Evolutionary conservation across 1,140 invertebrate species (phyloP), one percentile per base, ranked within the genome.

Genomic region (Pteromalus puparum): DNA sequence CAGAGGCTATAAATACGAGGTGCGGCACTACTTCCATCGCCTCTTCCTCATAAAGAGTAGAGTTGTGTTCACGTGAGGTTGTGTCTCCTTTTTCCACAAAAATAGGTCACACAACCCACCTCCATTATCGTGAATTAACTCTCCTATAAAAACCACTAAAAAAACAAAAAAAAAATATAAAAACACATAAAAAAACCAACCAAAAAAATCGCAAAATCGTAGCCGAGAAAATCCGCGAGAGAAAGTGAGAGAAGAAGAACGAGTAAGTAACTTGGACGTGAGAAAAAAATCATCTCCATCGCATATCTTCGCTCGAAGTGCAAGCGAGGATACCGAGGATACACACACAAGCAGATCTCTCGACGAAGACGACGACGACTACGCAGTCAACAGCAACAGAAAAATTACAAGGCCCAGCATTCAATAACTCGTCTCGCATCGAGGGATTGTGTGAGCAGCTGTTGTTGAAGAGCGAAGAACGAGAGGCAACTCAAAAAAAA

Each of bases 21-120:
- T n/a, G 24, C 74, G 81, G 88, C 68, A 88, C 87, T 88, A 87
- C 86, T 91, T 90, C 90, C 89, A 88, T 85, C 86, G 92, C 94
- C 94, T 93, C 94, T 95, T 94, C 94, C 94, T 94, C 94, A 94
- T 93, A 92, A 92, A 93, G 90, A 93, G 92, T 92, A 93, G 93
- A 94, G 93, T 94, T 93, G 92, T 92, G 90, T 94, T 92, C 91
- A 93, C 92, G 94, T 94, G 94, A 91, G 94, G 93, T 94, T 94
- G 93, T 94, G 93, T 94, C 90, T 92, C 92, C 92, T 91, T 90
- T 91, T 92, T 88, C 88, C 88, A 87, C 87, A 78, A 90, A 91
- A 94, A 94, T 94, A 95, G 95, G 95, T 95, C 95, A 96, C 96
- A 96, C 96, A 96, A 96, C 96, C 95, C 95, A 96, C 95, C 93